Base-by-base conservation (phyloP, 2,797 vertebrate species). In the Numenius phaeopus region DNA sequence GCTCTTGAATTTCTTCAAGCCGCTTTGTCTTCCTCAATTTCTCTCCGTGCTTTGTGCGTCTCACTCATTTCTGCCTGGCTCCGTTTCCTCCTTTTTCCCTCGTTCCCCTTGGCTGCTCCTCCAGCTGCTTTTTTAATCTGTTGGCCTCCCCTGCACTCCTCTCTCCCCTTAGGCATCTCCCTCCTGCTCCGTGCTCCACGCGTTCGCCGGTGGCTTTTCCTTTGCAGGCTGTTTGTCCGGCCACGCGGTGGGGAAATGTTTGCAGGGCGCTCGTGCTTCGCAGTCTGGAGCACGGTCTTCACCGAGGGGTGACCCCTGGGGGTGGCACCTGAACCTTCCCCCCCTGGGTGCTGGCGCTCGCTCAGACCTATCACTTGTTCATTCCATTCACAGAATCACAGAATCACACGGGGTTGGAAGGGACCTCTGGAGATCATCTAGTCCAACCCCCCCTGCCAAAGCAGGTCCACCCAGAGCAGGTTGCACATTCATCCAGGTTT, bases 21-120 rank as follows among this genome's bases (percentile, higher is more conserved):
- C 9, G 32, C 23, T 88, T 66, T 8, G 1, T 50, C 46, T 84
- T 70, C 88, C 50, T 58, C 21, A 10, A 0, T 87, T 81, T 61
- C 32, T 61, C 17, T 16, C 21, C 0, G 0, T 10, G 3, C 18
- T 77, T 37, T 37, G 23, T 0, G 0, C 55, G 47, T 47, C 44
- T 78, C 40, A 0, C 57, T 32, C 59, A 1, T 55, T 83, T 84
- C 79, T 94, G 47, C 61, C 61, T 32, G 40, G 11, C 39, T 91
- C 55, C 2, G 0, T 61, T 91, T 91, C 61, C 26, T 84, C 39
- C 69, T 79, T 64, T 42, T 54, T 49, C 66, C 55, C 81, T 78
- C 55, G 15, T 1, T 50, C 42, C 81, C 55, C 46, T 78, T 1
- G 1, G 34, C 86, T 4, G 8, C 80, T 67, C 10, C 1, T 54